phyloP scores from a whole-genome alignment of 2,797 vertebrate genomes.

The Hybognathus amarus region DNA sequence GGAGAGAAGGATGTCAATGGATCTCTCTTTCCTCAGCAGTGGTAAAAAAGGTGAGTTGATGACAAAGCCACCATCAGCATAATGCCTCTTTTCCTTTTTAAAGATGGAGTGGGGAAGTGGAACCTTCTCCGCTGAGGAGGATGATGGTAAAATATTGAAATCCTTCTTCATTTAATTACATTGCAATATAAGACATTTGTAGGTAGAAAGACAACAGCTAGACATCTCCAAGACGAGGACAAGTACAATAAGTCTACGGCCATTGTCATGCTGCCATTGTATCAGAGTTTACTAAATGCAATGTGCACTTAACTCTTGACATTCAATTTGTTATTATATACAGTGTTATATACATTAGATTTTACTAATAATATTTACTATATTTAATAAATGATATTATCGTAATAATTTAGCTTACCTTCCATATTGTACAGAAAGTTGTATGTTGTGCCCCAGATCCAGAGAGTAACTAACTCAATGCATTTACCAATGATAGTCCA shows the following conservation, averaged over 20 bases:
- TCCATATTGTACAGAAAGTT: constrained; percentile 41
- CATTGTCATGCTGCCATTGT: not conserved
- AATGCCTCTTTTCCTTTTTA: not conserved
- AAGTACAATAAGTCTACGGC: not conserved
- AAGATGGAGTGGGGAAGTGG: not conserved
- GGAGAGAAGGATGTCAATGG: constrained; percentile 34
- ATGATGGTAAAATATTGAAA: not conserved
- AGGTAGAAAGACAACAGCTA: not conserved
- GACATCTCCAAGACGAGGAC: not conserved
- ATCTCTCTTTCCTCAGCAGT: constrained; percentile 27
- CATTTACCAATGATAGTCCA: not conserved
- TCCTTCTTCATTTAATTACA: not conserved
- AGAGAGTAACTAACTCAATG: not conserved
- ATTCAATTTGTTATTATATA: not conserved
- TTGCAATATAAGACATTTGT: not conserved
- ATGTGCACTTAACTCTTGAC: too few species aligned
- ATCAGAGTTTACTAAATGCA: not conserved
- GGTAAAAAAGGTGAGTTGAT: constrained; percentile 29
- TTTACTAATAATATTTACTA: not conserved
- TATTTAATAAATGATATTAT: not conserved
- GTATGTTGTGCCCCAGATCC: constrained; percentile 47
- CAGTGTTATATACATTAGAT: not conserved
- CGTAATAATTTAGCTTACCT: not conserved
- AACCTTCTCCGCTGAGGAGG: not conserved
- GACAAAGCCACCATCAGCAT: constrained; percentile 18